phyloP scores from a whole-genome alignment of 1,140 invertebrate genomes.

The Calycopis cecrops region DNA sequence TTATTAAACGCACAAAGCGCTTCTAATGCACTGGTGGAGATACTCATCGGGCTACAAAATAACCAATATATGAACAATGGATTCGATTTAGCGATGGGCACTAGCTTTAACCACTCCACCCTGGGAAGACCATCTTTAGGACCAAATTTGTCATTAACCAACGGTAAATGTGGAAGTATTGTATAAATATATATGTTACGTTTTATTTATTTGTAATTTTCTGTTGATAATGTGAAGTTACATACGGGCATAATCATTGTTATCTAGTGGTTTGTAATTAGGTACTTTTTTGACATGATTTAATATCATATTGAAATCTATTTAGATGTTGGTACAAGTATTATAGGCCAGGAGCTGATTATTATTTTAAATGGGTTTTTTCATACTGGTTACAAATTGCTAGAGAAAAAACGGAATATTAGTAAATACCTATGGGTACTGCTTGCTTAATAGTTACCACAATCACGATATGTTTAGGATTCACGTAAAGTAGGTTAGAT shows the following conservation, averaged over 20 bases:
- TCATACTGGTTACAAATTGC: neutral
- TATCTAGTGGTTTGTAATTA: neutral
- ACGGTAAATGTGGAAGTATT: slow-evolving; percentile 64
- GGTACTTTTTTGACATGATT: no score
- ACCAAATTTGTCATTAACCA: slow-evolving; percentile 50
- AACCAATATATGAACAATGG: slow-evolving; percentile 62
- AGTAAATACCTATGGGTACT: slow-evolving; percentile 4
- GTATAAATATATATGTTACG: slow-evolving; percentile 38
- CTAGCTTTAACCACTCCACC: slow-evolving; percentile 33
- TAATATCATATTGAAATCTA: no score
- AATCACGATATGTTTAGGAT: slow-evolving; percentile 17
- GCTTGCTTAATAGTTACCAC: slow-evolving; percentile 18
- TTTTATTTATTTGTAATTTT: slow-evolving; percentile 22
- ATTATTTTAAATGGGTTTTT: neutral
- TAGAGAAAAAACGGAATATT: slow-evolving; percentile 2
- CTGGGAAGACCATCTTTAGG: slow-evolving; percentile 40
- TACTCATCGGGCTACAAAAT: slow-evolving; percentile 64
- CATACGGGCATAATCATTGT: slow-evolving; percentile 1
- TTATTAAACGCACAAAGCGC: slow-evolving; percentile 62
- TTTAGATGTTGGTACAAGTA: slow-evolving; percentile 4
- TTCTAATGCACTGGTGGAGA: slow-evolving; percentile 62
- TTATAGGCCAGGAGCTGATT: slow-evolving; percentile 4
- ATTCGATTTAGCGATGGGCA: slow-evolving; percentile 23
- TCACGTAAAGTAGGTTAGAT: slow-evolving; percentile 15
- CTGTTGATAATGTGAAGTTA: slow-evolving; percentile 1